These are phyloP conservation scores for Hafferia zeledoni DNA, from an alignment of 2,797 vertebrate species.

Conservation along the genomic window DNA sequence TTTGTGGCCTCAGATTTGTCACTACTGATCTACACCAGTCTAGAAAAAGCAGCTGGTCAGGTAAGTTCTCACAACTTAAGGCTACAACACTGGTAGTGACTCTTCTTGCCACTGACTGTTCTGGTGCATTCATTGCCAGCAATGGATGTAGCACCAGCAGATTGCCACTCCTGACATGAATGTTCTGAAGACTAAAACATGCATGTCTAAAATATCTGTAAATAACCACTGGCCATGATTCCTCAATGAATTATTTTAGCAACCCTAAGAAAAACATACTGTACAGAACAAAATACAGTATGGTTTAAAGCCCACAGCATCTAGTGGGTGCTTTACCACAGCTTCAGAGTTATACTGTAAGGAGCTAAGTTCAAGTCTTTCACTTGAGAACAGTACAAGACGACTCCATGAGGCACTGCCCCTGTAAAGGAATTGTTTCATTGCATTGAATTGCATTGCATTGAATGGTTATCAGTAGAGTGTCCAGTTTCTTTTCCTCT, in stretches of 20 bases:
- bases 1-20: constrained; percentile 5
- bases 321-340: constrained; percentile 71
- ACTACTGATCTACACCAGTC: not conserved
- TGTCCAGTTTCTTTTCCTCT: constrained; percentile 76
- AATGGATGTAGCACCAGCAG: constrained; percentile 69
- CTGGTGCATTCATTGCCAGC: constrained; percentile 74
- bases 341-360: constrained; percentile 80
- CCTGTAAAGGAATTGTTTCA: constrained; percentile 80
- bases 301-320: constrained; percentile 70
- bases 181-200: constrained; percentile 20
- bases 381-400: constrained; percentile 82
- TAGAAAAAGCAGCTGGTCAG: not conserved
- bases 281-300: constrained; percentile 60
- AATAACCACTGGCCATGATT: constrained; percentile 77
- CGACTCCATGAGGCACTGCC: constrained; percentile 80
- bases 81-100: not conserved
- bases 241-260: constrained; percentile 64
- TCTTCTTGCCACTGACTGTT: constrained; percentile 57
- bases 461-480: constrained; percentile 87
- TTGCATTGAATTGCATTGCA: constrained; percentile 97
- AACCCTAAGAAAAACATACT: constrained; percentile 65
- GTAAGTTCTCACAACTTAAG: constrained; percentile 9
- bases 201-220: constrained; percentile 58
- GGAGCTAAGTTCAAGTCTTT: constrained; percentile 84
- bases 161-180: constrained; percentile 38